Conservation (phyloP, 2,797 vertebrate species). For the Crax fasciolata region DNA sequence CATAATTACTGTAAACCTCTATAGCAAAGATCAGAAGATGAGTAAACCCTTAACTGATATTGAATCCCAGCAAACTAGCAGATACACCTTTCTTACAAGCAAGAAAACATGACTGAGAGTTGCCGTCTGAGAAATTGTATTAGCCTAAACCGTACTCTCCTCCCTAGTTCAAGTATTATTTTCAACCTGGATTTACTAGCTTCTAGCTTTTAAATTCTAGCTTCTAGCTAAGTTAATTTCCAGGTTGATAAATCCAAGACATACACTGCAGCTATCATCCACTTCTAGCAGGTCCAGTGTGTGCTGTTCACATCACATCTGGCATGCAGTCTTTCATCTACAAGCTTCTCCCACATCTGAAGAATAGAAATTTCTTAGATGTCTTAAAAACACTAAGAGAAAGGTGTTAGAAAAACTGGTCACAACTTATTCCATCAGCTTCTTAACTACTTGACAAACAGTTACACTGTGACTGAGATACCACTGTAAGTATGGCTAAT, state of each 20-base stretch:
- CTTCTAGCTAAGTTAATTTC: neutral
- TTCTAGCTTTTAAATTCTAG: neutral
- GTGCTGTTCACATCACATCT: neutral
- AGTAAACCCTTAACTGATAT: neutral
- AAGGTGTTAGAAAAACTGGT: neutral
- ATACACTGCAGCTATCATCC: neutral
- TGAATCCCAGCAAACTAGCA: neutral
- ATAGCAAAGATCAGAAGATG: neutral
- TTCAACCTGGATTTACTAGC: neutral
- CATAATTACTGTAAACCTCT: neutral
- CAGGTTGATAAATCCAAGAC: neutral
- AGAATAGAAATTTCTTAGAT: neutral
- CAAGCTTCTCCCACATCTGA: neutral
- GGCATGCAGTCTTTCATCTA: neutral
- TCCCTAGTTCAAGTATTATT: neutral
- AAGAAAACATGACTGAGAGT: too few relatives aligned
- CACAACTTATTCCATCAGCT: neutral
- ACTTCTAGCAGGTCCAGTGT: neutral
- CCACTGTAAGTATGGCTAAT: neutral
- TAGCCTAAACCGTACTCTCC: neutral
- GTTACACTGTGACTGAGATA: neutral
- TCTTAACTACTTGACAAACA: neutral
- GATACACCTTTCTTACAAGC: neutral
- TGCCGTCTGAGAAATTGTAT: neutral
- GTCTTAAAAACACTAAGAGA: neutral